Conservation (phyloP, 2,113 vertebrate species). For the Pteronura brasiliensis region DNA sequence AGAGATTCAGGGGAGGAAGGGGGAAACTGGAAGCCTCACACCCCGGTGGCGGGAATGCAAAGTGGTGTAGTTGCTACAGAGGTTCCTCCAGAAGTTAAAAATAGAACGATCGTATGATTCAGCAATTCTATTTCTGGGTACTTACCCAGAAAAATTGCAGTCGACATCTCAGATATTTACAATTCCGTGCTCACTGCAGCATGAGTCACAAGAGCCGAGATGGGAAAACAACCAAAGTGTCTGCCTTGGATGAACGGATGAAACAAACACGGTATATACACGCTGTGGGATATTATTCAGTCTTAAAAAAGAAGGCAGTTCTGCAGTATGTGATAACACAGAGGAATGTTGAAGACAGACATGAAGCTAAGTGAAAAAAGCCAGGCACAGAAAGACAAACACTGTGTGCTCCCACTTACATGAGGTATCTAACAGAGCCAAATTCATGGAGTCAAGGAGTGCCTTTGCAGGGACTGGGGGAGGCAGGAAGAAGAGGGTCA, state of each 20-base stretch:
- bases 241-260: background rate
- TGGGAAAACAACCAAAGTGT: background rate
- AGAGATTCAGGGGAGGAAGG: background rate
- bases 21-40: background rate
- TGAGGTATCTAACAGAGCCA: background rate
- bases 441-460: background rate
- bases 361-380: background rate
- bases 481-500: background rate
- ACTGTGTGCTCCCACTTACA: background rate
- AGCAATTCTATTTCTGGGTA: background rate
- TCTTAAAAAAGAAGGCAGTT: background rate
- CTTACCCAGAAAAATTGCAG: background rate
- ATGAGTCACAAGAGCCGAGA: background rate
- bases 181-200: background rate
- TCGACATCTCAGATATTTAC: background rate
- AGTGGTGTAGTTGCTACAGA: background rate
- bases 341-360: background rate
- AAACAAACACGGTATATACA: background rate
- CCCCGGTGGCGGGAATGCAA: background rate
- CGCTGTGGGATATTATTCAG: background rate
- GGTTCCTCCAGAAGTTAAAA: background rate
- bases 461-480: background rate
- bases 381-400: background rate
- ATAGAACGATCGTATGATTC: background rate
- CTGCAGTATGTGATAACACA: background rate